Evolutionary conservation across 2,888 invertebrate genomes (phyloP).

Genomic region (Bellardia pandia): DNA sequence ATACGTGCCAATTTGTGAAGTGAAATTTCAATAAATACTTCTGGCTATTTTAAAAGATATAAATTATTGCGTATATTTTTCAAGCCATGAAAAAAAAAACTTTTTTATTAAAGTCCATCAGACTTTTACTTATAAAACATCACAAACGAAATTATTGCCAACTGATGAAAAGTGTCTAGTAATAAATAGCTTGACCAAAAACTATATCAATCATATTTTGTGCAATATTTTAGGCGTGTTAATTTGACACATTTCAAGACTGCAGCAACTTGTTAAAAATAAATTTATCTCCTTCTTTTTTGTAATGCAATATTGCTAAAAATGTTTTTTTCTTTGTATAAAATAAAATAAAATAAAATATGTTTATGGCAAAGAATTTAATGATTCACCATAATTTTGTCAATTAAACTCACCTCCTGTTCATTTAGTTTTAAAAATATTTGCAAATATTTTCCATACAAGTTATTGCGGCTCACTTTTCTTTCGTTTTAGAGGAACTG

Average conservation of each 20-base stretch:
- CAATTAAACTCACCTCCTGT: no score
- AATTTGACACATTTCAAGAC: constrained; percentile 46
- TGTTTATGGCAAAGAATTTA: constrained; percentile 21
- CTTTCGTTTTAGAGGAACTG: neutral
- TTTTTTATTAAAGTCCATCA: constrained; percentile 27
- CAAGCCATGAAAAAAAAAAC: neutral
- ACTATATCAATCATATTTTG: constrained; percentile 31
- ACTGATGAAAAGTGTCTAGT: constrained; percentile 20
- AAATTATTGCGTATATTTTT: constrained; percentile 47
- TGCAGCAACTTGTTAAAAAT: constrained; percentile 16
- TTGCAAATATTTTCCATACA: no score
- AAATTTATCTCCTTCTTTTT: neutral
- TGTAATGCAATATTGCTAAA: neutral
- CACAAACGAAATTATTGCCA: neutral
- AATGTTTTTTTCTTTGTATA: neutral
- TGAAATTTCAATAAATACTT: constrained; percentile 69
- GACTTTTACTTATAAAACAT: constrained; percentile 54
- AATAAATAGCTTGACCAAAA: neutral
- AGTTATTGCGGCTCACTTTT: no score
- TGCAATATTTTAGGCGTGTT: constrained; percentile 37
- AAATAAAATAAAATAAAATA: constrained; percentile 17
- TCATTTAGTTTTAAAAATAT: no score
- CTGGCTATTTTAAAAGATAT: constrained; percentile 67
- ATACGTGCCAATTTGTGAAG: constrained; percentile 69
- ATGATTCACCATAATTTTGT: neutral